Evolutionary conservation across 2,797 vertebrate species (phyloP), one percentile per base, ranked within the genome.

Genomic region (Adelosebastes latens): DNA sequence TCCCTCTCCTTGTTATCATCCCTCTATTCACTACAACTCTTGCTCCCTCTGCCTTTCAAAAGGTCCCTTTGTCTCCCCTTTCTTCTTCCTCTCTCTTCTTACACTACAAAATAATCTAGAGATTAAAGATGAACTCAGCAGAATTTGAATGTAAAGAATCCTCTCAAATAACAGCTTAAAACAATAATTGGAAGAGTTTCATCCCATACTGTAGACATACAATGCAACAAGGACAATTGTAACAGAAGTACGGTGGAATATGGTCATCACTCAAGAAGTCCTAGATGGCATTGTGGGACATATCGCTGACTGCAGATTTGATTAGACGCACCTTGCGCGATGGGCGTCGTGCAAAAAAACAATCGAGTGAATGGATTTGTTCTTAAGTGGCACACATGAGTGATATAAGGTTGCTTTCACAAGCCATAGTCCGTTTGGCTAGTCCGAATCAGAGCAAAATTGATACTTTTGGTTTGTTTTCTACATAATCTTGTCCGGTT

Each of bases 1-100:
- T 68, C 69, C 70, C 20, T 31, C 18, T 42, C 18, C n/a, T 5
- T 62, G 60, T 52, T 75, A 79, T 77, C 60, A 67, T 71, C 60
- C 24, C 6, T 70, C 72, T 31, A 53, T 58, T 71, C 70, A 52
- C 60, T 73, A 32, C 14, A 49, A 27, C 56, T 61, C 58, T 42
- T 27, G 18, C 70, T 70, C 73, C 72, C 67, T 71, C 61, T 78
- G 55, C 13, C n/a, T 81, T 42, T 77, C 62, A 60, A 3, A 62
- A 6, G 8, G 49, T 55, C 46, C 16, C 16, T 18, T 24, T 67
- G 25, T 53, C 31, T 29, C 8, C 2, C 4, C 24, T 20, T 32
- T 56, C 6, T 32, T 53, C 11, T 49, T 53, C 24, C 58, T 25
- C n/a, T 66, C 2, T 27, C 8, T 4, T 22, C 10, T 59, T 55